phyloP scores from a whole-genome alignment of 2,113 vertebrate species.

The Porphyrio hochstetteri region DNA sequence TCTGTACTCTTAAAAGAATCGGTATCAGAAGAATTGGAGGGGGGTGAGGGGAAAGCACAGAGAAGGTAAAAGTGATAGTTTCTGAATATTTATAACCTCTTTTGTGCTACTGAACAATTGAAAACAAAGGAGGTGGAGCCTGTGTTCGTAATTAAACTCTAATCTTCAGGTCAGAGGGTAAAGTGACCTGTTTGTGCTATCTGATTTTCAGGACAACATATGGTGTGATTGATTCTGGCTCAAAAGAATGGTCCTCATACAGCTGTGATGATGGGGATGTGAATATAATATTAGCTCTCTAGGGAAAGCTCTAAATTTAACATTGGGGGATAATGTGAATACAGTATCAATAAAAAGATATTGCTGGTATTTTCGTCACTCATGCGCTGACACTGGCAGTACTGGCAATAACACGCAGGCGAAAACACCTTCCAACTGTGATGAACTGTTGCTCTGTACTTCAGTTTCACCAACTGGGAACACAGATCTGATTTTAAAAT shows the following conservation, averaged over 20 bases:
- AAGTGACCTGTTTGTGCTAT: not conserved
- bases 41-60: not conserved
- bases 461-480: not conserved
- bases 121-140: constrained; percentile 19
- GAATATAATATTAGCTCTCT: not conserved
- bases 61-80: not conserved
- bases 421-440: constrained; percentile 22
- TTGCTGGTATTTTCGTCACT: constrained; percentile 32
- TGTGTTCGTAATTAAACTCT: constrained; percentile 1
- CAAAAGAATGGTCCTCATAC: not conserved
- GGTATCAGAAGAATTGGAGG: not conserved
- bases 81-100: constrained; percentile 46
- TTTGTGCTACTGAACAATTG: not conserved
- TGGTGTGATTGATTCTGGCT: constrained; percentile 22
- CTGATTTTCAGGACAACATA: not conserved
- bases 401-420: constrained; percentile 7
- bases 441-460: not conserved
- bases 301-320: constrained; percentile 28
- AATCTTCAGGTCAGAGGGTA: not conserved
- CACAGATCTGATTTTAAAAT: constrained; percentile 4
- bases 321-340: constrained; percentile 14
- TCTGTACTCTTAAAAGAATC: constrained; percentile 24
- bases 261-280: not conserved
- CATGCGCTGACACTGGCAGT: not conserved
- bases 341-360: constrained; percentile 57